A percentile compares a stretch with the other conserved stretches of the same genome.
phyloP scores from a whole-genome alignment of 2,113 vertebrate genomes.

The Morphnarchus princeps region DNA sequence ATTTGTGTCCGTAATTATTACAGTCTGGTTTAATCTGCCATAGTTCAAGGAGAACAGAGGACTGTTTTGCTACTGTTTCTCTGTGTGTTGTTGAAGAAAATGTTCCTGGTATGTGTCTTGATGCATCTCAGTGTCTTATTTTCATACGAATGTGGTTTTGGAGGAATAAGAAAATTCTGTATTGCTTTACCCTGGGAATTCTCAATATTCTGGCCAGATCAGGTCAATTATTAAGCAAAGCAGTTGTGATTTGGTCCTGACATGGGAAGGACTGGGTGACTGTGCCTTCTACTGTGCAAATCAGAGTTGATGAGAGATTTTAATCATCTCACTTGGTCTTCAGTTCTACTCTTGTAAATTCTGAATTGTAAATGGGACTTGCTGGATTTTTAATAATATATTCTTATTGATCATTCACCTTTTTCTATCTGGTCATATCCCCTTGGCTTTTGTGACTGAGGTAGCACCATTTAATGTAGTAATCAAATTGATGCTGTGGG shows the following conservation, averaged over 20 bases:
- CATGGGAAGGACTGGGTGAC: not conserved
- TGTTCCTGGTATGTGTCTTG: not conserved
- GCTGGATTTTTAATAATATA: not conserved
- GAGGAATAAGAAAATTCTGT: not conserved
- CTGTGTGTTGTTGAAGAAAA: not conserved
- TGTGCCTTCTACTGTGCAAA: not conserved
- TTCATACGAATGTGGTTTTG: not conserved
- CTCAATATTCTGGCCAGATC: not conserved
- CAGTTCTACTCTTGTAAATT: not conserved
- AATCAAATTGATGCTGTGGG: not conserved
- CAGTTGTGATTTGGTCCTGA: not conserved
- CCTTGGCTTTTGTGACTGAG: not conserved
- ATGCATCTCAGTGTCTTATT: not conserved
- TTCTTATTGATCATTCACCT: not conserved
- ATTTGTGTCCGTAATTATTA: not conserved
- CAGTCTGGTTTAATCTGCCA: not conserved
- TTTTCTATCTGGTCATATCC: not conserved
- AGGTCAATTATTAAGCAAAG: not conserved
- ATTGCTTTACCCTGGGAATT: not conserved
- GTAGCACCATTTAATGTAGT: not conserved
- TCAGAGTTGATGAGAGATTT: not conserved
- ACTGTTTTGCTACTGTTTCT: not conserved
- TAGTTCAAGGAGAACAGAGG: not conserved
- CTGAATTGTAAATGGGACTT: not conserved
- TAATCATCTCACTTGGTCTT: not conserved